phyloP scores from a whole-genome alignment of 1,140 invertebrate genomes.

The Physella acuta region DNA sequence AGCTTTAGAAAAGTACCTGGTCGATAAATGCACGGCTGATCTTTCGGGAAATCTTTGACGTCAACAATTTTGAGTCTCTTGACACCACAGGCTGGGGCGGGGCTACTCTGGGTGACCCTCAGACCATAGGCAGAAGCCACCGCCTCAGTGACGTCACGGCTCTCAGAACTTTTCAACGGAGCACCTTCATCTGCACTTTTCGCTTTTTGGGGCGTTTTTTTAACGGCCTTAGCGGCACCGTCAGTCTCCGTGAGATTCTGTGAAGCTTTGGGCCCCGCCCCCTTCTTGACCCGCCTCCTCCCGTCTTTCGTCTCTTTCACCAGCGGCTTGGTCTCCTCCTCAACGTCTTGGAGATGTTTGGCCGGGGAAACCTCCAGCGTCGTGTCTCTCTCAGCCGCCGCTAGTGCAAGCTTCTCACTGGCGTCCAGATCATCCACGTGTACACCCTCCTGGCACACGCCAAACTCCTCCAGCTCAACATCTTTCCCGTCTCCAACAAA shows the following conservation, averaged over 20 bases:
- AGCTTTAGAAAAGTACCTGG: background rate
- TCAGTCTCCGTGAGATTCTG: background rate
- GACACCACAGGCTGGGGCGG: background rate
- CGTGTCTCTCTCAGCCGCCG: background rate
- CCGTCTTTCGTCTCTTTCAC: background rate
- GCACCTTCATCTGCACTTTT: background rate
- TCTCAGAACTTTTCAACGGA: background rate
- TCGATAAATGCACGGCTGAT: conserved; percentile 6
- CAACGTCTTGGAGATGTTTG: background rate
- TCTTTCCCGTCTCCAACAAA: background rate
- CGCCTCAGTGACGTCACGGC: background rate
- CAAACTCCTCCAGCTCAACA: background rate
- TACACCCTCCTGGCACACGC: too few species aligned
- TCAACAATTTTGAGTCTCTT: conserved; percentile 2
- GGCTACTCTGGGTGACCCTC: background rate
- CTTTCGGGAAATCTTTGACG: conserved; percentile 12
- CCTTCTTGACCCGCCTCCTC: background rate
- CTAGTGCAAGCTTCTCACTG: background rate
- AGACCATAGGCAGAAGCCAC: background rate
- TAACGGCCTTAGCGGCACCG: background rate
- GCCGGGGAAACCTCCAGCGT: background rate
- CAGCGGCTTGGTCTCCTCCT: background rate
- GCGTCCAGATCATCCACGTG: too few species aligned
- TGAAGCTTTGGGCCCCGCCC: background rate
- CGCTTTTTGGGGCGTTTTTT: background rate